A percentile compares a stretch with the other conserved stretches of the same genome.
These are phyloP conservation scores for Erebia aethiops DNA, from an alignment of 2,888 invertebrate genomes.

Conservation along the genomic window DNA sequence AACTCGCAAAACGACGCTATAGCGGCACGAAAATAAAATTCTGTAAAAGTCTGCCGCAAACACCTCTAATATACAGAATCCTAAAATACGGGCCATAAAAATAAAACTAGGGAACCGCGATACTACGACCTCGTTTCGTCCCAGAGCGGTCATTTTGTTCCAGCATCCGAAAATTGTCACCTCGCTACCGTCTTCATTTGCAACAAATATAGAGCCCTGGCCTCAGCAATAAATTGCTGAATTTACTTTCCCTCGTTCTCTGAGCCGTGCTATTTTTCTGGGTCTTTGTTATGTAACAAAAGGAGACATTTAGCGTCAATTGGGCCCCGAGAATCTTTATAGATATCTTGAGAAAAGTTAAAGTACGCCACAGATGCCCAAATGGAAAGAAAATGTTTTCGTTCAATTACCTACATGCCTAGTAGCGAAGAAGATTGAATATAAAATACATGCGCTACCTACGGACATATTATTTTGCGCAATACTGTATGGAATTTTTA, in stretches of 20 bases:
- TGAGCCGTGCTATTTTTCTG: constrained; percentile 75
- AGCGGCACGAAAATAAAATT: constrained; percentile 32
- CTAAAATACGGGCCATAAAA: constrained; percentile 51
- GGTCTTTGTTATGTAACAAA: constrained; percentile 70
- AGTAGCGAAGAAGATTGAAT: constrained; percentile 20
- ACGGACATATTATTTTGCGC: background rate
- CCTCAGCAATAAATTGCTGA: constrained; percentile 75
- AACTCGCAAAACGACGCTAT: constrained; percentile 25
- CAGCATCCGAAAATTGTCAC: constrained; percentile 77
- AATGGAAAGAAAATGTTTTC: constrained; percentile 30
- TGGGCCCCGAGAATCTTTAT: constrained; percentile 53
- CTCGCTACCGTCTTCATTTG: constrained; percentile 78
- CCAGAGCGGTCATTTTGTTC: constrained; percentile 69
- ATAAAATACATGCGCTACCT: background rate
- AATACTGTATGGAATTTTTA: background rate
- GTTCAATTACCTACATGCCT: constrained; percentile 22
- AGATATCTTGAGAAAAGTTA: constrained; percentile 19
- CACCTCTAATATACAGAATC: constrained; percentile 41
- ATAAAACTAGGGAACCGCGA: constrained; percentile 60
- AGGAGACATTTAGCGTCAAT: constrained; percentile 68
- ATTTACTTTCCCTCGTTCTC: constrained; percentile 71
- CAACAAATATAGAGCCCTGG: constrained; percentile 75
- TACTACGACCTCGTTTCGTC: constrained; percentile 51
- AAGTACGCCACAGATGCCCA: constrained; percentile 13
- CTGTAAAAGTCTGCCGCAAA: constrained; percentile 32